Evolutionary conservation across 2,113 vertebrate species (phyloP), one percentile per base, ranked within the genome.

Genomic region (Poicephalus gulielmi): DNA sequence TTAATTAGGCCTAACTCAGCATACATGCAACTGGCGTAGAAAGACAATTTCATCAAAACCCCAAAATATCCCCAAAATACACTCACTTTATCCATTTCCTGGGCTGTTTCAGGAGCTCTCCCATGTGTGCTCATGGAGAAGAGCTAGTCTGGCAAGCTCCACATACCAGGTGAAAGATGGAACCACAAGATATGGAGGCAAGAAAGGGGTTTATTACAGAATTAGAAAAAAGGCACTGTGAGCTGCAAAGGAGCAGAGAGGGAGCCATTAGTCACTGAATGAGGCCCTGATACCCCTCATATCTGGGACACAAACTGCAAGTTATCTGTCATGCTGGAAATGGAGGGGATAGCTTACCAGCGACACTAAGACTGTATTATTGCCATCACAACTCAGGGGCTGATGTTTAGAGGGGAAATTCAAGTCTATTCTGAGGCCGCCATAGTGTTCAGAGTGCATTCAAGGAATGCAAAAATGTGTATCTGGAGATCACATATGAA

Each of bases 231-330:
- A 0, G 0, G 66, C n/a, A 27, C 33, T n/a, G 67, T 43, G 62
- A 86, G 39, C 35, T 30, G 37, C 0, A 1, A 63, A n/a, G 27
- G 13, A 64, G 35, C n/a, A 60, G 10, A 63, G n/a, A 63, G 13
- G 20, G 31, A 82, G 28, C 10, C 47, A 33, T 1, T 1, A 0
- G 44, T 15, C 9, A 2, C 0, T 59, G 13, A 46, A 46, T 33
- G 0, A 1, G 50, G 30, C 25, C 6, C 22, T 9, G 12, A 53
- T 23, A 81, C 18, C 3, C 16, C 11, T 83, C 0, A 0, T 20
- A 14, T 27, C 3, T 24, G 41, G 37, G 35, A 49, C 6, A 27
- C 4, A 27, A 55, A 22, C 35, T 52, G n/a, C 28, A 57, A 73
- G 28, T 50, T 53, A 27, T 2, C 5, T 18, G 10, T 44, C 31